Evolutionary conservation across 2,113 vertebrate species (phyloP), one percentile per base, ranked within the genome.

Genomic region (Paracanthobrama guichenoti): DNA sequence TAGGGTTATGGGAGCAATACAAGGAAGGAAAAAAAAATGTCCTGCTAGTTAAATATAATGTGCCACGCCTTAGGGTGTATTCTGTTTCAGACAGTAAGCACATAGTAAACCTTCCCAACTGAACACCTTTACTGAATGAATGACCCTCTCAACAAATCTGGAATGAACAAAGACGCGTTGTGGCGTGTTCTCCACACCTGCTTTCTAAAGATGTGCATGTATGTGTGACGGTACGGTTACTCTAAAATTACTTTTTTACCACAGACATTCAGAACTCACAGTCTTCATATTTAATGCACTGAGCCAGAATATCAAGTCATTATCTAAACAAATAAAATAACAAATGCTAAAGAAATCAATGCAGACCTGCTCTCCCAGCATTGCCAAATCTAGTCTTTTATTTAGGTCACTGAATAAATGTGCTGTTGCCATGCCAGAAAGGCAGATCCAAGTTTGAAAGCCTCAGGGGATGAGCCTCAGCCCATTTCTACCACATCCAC

Each of bases 331-430:
- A 39, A 53, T 20, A 57, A 75, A 28, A 26, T 26, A 7, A 57
- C 3, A 57, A 42, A 16, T 12, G 20, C 28, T 26, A 46, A 14
- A 26, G 14, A 79, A 35, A 67, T 39, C 16, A 60, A 83, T 13
- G 69, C 78, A 78, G 46, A 7, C 79, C 48, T 35, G 75, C 31
- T 71, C 24, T 82, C 76, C 69, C 57, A 66, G 59, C 13, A 74
- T 79, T 73, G 8, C 60, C 11, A 8, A 66, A n/a, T 14, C 26
- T 85, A 48, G 35, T 71, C 62, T 76, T 55, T 8, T 48, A 86
- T 82, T 71, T 67, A 81, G 83, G 79, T 88, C 85, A 87, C 69
- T n/a, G 69, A 78, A 35, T 83, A 84, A 28, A 82, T 73, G 57
- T 79, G 28, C 50, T 69, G 39, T 39, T 79, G 66, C 46, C 20